Evolutionary conservation across 1,140 invertebrate species (phyloP).

Genomic region (Rhagoletis pomonella): DNA sequence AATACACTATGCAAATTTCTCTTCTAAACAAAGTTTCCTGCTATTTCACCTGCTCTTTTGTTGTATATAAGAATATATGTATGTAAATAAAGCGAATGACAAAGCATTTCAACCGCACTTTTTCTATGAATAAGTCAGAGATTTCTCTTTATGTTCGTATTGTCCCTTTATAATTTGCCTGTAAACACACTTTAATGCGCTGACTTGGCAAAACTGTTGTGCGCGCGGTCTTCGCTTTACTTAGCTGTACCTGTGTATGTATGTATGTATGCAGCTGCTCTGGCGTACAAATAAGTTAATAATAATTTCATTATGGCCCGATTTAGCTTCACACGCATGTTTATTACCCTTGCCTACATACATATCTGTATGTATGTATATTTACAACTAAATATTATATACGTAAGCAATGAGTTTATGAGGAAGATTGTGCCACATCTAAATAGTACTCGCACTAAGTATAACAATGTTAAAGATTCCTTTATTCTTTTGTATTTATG

Average conservation of each 20-base stretch:
- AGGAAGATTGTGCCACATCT: too few relatives aligned
- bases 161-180: conserved; percentile 3
- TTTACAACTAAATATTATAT: too few relatives aligned
- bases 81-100: too few relatives aligned
- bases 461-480: not conserved
- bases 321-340: not conserved
- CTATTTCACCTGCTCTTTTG: too few relatives aligned
- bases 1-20: too few relatives aligned
- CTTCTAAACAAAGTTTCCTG: too few relatives aligned
- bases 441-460: too few relatives aligned
- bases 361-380: not conserved
- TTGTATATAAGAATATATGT: too few relatives aligned
- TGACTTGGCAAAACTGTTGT: not conserved
- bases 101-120: too few relatives aligned
- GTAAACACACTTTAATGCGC: not conserved
- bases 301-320: conserved; percentile 21
- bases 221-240: not conserved
- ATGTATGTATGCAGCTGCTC: not conserved
- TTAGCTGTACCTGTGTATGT: not conserved
- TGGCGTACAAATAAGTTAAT: conserved; percentile 8
- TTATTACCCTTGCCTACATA: not conserved
- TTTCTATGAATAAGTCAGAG: not conserved
- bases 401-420: too few relatives aligned
- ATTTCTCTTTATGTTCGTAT: not conserved
- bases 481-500: not conserved